phyloP scores from a whole-genome alignment of 2,113 vertebrate genomes.

The Pionites leucogaster region DNA sequence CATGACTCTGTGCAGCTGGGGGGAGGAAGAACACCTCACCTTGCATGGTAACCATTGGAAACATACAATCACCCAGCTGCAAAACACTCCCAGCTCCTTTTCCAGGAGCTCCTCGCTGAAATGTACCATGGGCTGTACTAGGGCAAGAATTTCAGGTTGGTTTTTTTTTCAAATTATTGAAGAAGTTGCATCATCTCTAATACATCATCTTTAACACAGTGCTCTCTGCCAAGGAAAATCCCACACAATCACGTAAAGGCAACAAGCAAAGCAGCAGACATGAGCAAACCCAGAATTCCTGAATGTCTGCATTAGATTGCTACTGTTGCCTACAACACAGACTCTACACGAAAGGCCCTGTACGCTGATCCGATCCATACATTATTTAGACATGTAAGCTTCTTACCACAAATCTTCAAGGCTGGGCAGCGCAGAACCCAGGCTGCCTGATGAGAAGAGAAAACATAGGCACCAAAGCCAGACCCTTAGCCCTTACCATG shows the following conservation, averaged over 20 bases:
- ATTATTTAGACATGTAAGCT: background rate
- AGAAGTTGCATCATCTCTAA: conserved; percentile 29
- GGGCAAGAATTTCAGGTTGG: conserved; percentile 1
- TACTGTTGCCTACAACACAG: conserved; percentile 23
- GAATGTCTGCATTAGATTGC: background rate
- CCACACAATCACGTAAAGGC: conserved; percentile 6
- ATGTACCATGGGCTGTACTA: background rate
- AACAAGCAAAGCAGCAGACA: conserved; percentile 22
- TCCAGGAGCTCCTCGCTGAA: background rate
- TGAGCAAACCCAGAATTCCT: conserved; percentile 50
- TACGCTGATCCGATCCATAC: background rate
- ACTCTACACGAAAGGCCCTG: background rate
- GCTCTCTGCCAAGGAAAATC: conserved; percentile 26
- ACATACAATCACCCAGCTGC: background rate
- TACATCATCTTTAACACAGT: conserved; percentile 2
- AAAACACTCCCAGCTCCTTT: background rate
- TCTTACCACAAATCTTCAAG: background rate
- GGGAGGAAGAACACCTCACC: fast-evolving
- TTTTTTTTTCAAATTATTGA: background rate
- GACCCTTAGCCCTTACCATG: background rate
- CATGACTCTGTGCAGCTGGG: fast-evolving
- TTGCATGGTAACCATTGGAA: background rate
- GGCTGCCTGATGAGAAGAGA: background rate
- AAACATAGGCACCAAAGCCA: background rate
- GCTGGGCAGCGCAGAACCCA: background rate